These are phyloP conservation scores for Coccyzus lansbergi DNA, from an alignment of 2,797 vertebrate genomes.

Conservation along the genomic window DNA sequence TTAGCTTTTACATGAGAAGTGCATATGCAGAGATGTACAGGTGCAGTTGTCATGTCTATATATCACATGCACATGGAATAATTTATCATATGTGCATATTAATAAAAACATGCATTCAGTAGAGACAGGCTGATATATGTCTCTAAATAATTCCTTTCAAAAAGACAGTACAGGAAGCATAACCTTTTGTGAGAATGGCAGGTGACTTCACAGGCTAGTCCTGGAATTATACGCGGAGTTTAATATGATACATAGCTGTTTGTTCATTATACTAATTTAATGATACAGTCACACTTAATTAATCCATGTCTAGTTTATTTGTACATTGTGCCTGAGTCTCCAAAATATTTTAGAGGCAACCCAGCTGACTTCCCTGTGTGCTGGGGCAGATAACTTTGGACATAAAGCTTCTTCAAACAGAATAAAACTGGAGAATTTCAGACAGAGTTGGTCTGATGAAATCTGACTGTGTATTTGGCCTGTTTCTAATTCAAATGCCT, in stretches of 20 bases:
- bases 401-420: conserved; percentile 13
- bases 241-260: conserved; percentile 71
- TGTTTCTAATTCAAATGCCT: conserved; percentile 26
- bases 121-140: background rate
- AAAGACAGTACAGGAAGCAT: background rate
- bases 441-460: conserved; percentile 22
- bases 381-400: conserved; percentile 1
- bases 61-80: background rate
- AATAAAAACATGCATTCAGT: background rate
- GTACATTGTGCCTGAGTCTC: conserved; percentile 47
- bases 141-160: background rate
- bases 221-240: conserved; percentile 57
- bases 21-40: background rate
- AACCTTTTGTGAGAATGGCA: background rate
- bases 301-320: conserved; percentile 77
- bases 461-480: conserved; percentile 10
- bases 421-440: conserved; percentile 25
- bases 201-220: conserved; percentile 62
- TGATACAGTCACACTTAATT: conserved; percentile 78
- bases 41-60: fast-evolving
- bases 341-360: conserved; percentile 64
- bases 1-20: background rate
- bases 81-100: background rate
- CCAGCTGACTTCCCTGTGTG: background rate
- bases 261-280: conserved; percentile 78